Evolutionary conservation across 1,140 invertebrate species (phyloP), one percentile per base, ranked within the genome.

Genomic region (Macrocentrus cingulum): DNA sequence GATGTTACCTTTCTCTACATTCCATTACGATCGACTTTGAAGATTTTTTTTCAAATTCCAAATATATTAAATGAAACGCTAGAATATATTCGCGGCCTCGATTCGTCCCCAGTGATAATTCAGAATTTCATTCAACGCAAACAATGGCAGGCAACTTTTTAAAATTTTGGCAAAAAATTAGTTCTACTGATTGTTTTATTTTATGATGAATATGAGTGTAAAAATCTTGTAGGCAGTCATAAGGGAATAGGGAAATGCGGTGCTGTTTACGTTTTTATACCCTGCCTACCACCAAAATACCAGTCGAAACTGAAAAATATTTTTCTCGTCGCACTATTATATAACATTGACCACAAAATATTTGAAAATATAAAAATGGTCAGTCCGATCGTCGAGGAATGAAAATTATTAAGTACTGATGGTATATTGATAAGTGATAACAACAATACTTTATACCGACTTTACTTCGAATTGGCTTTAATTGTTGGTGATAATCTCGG

Each of bases 51-150:
- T 48, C 55, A 66, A 56, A 54, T 64, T 5, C 60, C 62, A 3
- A 29, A 15, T 3, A 13, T 66, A 36, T 58, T 59, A 13, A 6
- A 55, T 36, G 49, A 59, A 61, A 62, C 48, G 3, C 22, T 62
- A 32, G 2, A 57, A 8, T 64, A 66, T 23, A 36, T 66, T 7
- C 15, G 66, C 13, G 37, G 19, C 1, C 22, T 66, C 9, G 15
- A 52, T 36, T 58, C 66, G 49, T 58, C 54, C n/a, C 16, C 7
- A 3, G 11, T n/a, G n/a, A 58, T 57, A 19, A 57, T 65, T 53
- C 56, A 23, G 19, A 72, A 69, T 61, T 66, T 74, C 61, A 45
- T 72, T 16, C 65, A 74, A 46, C 66, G 64, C 18, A 19, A 59
- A 11, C 63, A 66, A 25, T 71, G 69, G 68, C 56, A 59, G 57